Base-by-base conservation (phyloP, 1,140 invertebrate species). In the Tetragnatha versicolor region DNA sequence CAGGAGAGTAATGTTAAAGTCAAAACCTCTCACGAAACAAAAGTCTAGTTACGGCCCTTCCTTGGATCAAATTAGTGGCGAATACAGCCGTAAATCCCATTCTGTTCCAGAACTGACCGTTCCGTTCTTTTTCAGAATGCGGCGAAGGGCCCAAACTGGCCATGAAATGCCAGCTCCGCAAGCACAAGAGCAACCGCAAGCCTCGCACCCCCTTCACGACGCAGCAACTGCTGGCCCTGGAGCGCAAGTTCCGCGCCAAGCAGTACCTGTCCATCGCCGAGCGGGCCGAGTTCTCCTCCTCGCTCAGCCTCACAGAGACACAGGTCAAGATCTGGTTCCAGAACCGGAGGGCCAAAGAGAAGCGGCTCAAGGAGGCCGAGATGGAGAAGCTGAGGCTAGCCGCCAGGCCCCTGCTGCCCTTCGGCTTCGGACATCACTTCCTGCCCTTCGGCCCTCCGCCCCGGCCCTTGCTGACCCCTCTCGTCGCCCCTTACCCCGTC, bases 251-350 rank as follows among this genome's bases (percentile, higher is more conserved):
- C 88, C 89, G 93, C 10, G 92, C 96, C 86, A 98, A 97, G 86
- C 96, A 98, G 86, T 99, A 99, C 87, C 88, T 99, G 72, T 95
- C 94, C 82, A 97, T 99, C 81, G 95, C 97, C 0, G 97, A 99
- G 85, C 87, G 97, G 66, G 97, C 97, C 0, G 97, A 98, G 85
- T 99, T 99, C 86, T 96, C 94, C 1, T 93, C 92, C 2, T 96
- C 94, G 0, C 87, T 99, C 25, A 92, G 95, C 82, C 89, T 99
- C 1, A 98, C 97, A 6, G 97, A 99, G 87, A 98, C 97, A 4
- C 90, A 91, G 85, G 87, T 87, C 10, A 84, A 84, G 53, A 83
- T 84, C 87, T 82, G 82, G 82, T 83, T 82, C 63, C 82, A 83
- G 82, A 90, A 90, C 82, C 81, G 88, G 7, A 84, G 89, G 58